Base-by-base conservation (phyloP, 2,113 vertebrate genomes). In the Epinephelus moara region DNA sequence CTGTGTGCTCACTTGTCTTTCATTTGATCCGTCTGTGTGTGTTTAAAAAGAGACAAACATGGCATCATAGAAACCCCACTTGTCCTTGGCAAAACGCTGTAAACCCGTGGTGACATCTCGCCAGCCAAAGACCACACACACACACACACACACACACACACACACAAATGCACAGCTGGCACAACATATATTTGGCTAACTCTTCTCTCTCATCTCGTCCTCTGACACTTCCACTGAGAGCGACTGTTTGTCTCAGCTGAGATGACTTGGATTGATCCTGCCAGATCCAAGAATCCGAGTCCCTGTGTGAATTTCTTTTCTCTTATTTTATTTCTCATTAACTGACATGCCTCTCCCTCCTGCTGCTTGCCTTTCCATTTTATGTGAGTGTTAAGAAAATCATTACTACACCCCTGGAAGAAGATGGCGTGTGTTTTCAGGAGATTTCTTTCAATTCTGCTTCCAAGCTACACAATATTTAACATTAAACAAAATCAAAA, bases 71-170 rank as follows among this genome's bases (percentile, higher is more conserved):
- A 83, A 87, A 69, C 75, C 86, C 78, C 81, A 57, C 82, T 86
- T 85, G 84, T 87, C 87, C 82, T 78, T 88, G 87, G 90, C 87
- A 91, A 87, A 88, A 57, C 0, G 53, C 69, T 76, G 53, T 42
- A 85, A 91, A 87, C 67, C 86, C 76, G 0, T 21, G 14, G 82
- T 81, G 90, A 89, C 75, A 79, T 73, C 25, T 40, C 7, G 18
- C 66, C 60, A 76, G 90, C 90, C 90, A 92, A 86, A 71, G 53
- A 71, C 61, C 12, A 21, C 56, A 69, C 73, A 53, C 49, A 70
- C 78, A 40, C 33, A 74, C 56, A 73, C 42, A 69, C 52, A 74
- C 79, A 76, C 59, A 73, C 81, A 75, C 70, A 63, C 68, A 55
- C 69, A 78, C 33, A 64, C 61, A 37, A 78, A 37, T 7, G 33